Percentiles rank a stretch among this genome's conserved stretches.
Conservation (phyloP, 2,888 invertebrate genomes). For the Gymnosoma rotundatum region DNA sequence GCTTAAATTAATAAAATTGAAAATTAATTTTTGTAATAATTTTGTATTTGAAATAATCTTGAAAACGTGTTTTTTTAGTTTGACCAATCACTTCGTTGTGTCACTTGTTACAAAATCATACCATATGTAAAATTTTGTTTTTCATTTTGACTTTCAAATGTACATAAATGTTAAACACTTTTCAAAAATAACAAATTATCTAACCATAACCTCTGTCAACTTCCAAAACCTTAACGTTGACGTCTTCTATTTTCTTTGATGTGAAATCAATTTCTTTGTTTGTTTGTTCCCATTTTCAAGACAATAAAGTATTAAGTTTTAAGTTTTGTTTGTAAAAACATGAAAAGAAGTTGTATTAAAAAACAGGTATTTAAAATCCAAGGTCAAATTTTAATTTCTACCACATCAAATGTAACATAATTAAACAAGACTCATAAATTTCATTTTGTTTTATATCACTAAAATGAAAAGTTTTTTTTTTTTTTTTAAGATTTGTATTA, state of each 20-base stretch:
- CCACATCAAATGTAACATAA: background rate
- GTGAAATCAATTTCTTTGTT: no score
- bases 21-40: no score
- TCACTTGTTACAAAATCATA: no score
- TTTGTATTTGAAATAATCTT: no score
- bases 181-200: background rate
- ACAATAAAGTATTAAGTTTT: background rate
- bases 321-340: no score
- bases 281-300: background rate
- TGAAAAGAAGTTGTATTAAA: background rate
- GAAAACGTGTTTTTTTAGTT: no score
- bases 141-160: no score
- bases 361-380: conserved; percentile 16
- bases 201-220: conserved; percentile 57
- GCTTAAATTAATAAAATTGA: no score
- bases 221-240: background rate
- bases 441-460: background rate
- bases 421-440: background rate
- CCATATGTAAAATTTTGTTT: no score
- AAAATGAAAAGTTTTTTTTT: no score
- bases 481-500: background rate
- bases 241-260: background rate
- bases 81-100: no score
- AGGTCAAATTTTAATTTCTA: conserved; percentile 29
- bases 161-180: no score